phyloP scores from a whole-genome alignment of 2,888 invertebrate genomes.

The Ennomos quercinarius region DNA sequence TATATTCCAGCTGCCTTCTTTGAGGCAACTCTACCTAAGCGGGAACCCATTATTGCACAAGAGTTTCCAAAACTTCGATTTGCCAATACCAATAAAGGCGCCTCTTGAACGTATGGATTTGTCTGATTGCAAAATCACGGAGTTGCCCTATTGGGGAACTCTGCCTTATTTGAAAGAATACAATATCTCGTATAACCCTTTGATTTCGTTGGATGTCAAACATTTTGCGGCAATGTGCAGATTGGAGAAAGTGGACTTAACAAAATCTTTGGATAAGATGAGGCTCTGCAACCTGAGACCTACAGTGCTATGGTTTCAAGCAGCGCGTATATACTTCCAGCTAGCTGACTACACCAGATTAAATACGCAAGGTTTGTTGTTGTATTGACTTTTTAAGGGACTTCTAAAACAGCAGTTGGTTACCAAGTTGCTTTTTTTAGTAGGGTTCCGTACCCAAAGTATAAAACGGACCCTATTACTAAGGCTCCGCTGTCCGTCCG shows the following conservation, averaged over 20 bases:
- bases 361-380: conserved; percentile 65
- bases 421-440: no score
- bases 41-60: conserved; percentile 79
- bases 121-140: conserved; percentile 84
- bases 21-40: conserved; percentile 87
- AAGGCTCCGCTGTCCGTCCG: no score
- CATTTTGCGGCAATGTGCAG: conserved; percentile 87
- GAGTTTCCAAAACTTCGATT: conserved; percentile 61
- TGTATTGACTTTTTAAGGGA: not conserved
- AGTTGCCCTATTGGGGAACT: conserved; percentile 86
- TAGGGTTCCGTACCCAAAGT: no score
- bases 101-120: conserved; percentile 86
- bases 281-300: conserved; percentile 63
- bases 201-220: conserved; percentile 73
- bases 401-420: no score
- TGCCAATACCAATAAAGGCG: conserved; percentile 83
- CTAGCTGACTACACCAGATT: conserved; percentile 68
- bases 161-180: conserved; percentile 85
- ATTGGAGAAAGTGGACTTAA: conserved; percentile 83
- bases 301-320: conserved; percentile 71
- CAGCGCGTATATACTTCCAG: conserved; percentile 61
- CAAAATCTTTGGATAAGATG: conserved; percentile 63
- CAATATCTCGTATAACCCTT: conserved; percentile 87
- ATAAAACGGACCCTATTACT: no score
- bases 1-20: conserved; percentile 83